Evolutionary conservation across 2,113 vertebrate species (phyloP).

Genomic region (Pungitius pungitius): DNA sequence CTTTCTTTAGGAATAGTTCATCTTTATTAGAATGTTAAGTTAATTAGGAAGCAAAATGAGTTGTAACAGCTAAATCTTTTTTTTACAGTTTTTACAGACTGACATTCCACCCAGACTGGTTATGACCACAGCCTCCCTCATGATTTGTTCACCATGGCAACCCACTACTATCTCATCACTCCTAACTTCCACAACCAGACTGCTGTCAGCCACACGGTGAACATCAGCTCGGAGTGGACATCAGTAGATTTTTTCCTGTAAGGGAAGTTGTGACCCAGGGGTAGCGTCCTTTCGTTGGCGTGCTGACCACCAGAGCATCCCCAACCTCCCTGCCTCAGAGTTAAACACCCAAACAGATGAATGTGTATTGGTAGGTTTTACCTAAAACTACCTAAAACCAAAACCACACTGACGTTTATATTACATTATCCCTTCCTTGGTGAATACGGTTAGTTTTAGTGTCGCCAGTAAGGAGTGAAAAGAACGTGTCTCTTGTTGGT

Average conservation of each 20-base stretch:
- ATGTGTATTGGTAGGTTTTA: constrained; percentile 40
- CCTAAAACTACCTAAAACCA: no score
- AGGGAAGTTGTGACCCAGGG: constrained; percentile 17
- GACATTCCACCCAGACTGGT: constrained; percentile 28
- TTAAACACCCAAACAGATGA: constrained; percentile 41
- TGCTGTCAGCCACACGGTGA: constrained; percentile 39
- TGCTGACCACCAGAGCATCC: constrained; percentile 38
- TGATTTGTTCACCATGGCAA: constrained; percentile 47
- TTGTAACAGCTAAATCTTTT: no score
- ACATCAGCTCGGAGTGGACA: constrained; percentile 37
- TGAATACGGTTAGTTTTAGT: constrained; percentile 35
- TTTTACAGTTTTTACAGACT: constrained; percentile 14
- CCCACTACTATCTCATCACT: constrained; percentile 34
- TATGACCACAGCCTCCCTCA: constrained; percentile 48
- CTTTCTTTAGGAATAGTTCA: no score
- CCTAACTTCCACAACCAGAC: constrained; percentile 32
- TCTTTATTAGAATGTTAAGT: no score
- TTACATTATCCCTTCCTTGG: constrained; percentile 38
- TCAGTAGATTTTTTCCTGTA: constrained; percentile 29
- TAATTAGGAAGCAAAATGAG: no score
- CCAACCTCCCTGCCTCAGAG: constrained; percentile 46
- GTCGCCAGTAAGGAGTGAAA: not conserved
- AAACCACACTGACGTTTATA: constrained; percentile 41
- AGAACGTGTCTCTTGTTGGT: constrained; percentile 10
- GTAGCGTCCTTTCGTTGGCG: constrained; percentile 26